Evolutionary conservation across 2,113 vertebrate species (phyloP), one percentile per base, ranked within the genome.

Genomic region (Crypturellus undulatus): DNA sequence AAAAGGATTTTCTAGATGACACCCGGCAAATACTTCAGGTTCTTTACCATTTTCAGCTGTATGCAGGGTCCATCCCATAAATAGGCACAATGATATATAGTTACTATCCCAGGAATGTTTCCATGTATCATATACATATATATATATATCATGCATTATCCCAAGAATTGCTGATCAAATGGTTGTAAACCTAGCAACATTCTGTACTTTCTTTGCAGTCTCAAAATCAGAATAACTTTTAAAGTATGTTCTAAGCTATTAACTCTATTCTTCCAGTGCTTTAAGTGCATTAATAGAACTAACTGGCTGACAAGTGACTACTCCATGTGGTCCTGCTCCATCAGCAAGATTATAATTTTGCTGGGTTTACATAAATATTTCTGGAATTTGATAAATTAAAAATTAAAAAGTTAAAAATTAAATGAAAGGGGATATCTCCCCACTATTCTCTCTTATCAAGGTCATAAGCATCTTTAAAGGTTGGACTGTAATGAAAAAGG

Each of bases 261-360:
- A 79, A 65, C 6, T 38, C 52, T 15, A 40, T 13, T 64, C 12
- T 76, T 75, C 25, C 76, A 62, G n/a, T 72, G 19, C 20, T 86
- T 72, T 26, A 24, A 20, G 3, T 3, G 0, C 20, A 19, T 56
- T 43, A 94, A 72, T 28, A 11, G 13, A 62, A 79, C 36, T 1
- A 62, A 82, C 36, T 1, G 2, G 26, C 25, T 52, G n/a, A 79
- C 16, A 47, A 30, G 11, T 0, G 1, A 19, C 9, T 0, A 34
- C 34, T 56, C 65, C 40, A 20, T 0, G 0, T 42, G 19, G 8
- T 40, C 59, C 19, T 45, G 72, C 72, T 84, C 62, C 62, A 69
- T 34, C 30, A 73, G 11, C 6, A 52, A 87, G 36, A 69, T 2
- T 12, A 5, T 7, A 42, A 10, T 38, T 76, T 65, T 70, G 12